Evolutionary conservation across 1,140 invertebrate genomes (phyloP), one percentile per base, ranked within the genome.

Genomic region (Gryon sp.): DNA sequence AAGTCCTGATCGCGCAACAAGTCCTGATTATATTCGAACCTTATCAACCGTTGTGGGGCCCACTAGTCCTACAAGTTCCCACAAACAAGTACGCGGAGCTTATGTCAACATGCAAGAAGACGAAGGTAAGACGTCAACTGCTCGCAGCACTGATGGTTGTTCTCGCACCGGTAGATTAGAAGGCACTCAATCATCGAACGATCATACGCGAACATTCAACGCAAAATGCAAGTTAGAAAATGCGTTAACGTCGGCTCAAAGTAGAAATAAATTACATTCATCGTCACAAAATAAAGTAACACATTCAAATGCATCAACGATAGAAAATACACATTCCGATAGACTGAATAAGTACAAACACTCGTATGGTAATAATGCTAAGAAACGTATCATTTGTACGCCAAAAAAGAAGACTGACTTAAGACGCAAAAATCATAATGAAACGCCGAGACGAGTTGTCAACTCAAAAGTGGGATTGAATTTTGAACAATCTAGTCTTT

Each of bases 21-120:
- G 90, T 45, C 90, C 91, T 5, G 92, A 93, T 86, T 91, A 91
- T 76, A 86, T 93, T 9, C 86, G 92, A 76, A 90, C 91, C 53
- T 91, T 91, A 32, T 83, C 91, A 9, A 90, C 90, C 38, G 91
- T 91, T 75, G 91, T 91, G 24, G 89, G 87, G 57, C 91, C 90
- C 14, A 91, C 90, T 20, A 91, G 79, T 84, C 89, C 78, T 76
- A 87, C 79, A 32, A 83, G 80, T 74, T 59, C 79, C 20, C 84
- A 81, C 45, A 85, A 76, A 79, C 86, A 82, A 68, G 75, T 85
- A 60, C 90, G 91, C 28, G 92, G 92, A 46, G 92, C 92, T 60
- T 93, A 93, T 84, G 92, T 93, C 82, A 92, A 93, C 89, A 91
- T 93, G 78, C 92, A 93, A 84, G 91, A 91, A 82, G 89, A 90